Conservation (phyloP, 92 coral and sea anemone genomes). For the Porites rus region DNA sequence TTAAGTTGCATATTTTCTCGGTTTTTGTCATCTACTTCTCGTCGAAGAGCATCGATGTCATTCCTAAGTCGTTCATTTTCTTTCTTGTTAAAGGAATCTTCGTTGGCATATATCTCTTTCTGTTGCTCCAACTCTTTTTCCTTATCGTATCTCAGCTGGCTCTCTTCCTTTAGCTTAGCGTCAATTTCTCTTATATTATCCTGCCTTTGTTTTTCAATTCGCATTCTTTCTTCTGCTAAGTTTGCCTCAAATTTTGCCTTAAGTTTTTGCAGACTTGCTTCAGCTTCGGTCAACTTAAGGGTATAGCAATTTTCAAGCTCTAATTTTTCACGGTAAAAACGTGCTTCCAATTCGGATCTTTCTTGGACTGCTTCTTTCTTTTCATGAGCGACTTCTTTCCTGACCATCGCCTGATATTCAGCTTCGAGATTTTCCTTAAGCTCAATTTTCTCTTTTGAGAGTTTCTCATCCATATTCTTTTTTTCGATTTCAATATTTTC, state of each 20-base stretch:
- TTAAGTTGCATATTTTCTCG: slow-evolving; percentile 67
- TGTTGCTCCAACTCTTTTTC: slow-evolving; percentile 70
- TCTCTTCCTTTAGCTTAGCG: slow-evolving; percentile 66
- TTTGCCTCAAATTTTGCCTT: slow-evolving; percentile 73
- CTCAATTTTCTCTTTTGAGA: slow-evolving; percentile 76
- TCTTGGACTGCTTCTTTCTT: slow-evolving; percentile 64
- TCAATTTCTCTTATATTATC: slow-evolving; percentile 71
- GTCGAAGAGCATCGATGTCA: slow-evolving; percentile 71
- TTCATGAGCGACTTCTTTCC: slow-evolving; percentile 61
- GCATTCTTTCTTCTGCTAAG: slow-evolving; percentile 58
- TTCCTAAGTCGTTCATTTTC: slow-evolving; percentile 69
- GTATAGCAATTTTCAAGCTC: slow-evolving; percentile 80
- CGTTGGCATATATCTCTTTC: slow-evolving; percentile 48
- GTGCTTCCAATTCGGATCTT: slow-evolving; percentile 58
- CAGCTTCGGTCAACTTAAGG: slow-evolving; percentile 66
- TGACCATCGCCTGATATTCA: slow-evolving; percentile 81
- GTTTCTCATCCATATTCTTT: slow-evolving; percentile 69
- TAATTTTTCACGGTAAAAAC: slow-evolving; percentile 52
- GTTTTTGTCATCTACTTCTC: slow-evolving; percentile 79
- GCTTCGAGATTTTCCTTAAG: slow-evolving; percentile 80
- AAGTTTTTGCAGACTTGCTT: slow-evolving; percentile 61
- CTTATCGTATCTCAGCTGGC: slow-evolving; percentile 55
- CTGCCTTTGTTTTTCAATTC: slow-evolving; percentile 63
- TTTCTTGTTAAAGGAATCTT: slow-evolving; percentile 57
- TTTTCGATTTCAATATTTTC: slow-evolving; percentile 73